Percentiles rank a stretch among this genome's conserved stretches.
Conservation (phyloP, 2,113 vertebrate genomes). For the Anarrhichthys ocellatus region DNA sequence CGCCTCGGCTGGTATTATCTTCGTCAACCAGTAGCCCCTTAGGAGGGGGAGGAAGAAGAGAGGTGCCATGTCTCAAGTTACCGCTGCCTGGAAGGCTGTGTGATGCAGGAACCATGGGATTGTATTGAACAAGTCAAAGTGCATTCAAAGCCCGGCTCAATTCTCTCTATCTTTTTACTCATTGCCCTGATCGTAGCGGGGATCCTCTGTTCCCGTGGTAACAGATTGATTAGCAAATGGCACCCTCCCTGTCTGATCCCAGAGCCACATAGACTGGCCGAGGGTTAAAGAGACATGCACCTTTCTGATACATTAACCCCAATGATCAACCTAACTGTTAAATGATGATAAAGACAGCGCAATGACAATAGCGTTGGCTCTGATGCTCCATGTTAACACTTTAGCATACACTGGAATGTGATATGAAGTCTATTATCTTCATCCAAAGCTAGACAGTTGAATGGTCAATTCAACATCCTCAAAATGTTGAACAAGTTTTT, state of each 20-base stretch:
- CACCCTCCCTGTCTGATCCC: constrained; percentile 5
- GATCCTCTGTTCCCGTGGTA: constrained; percentile 34
- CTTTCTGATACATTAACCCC: constrained; percentile 18
- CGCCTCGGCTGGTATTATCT: constrained; percentile 79
- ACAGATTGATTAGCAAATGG: constrained; percentile 48
- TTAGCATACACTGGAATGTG: neutral
- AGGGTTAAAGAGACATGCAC: constrained; percentile 23
- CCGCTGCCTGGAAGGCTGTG: constrained; percentile 76
- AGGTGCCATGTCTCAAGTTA: constrained; percentile 79
- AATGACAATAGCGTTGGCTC: neutral
- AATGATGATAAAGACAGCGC: neutral
- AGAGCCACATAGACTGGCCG: constrained; percentile 12
- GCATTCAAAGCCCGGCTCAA: constrained; percentile 74
- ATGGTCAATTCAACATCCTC: neutral
- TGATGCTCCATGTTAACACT: neutral
- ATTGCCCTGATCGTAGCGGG: constrained; percentile 35
- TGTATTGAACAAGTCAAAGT: constrained; percentile 83
- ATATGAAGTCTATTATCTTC: neutral
- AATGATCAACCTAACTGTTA: constrained; percentile 4
- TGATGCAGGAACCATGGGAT: constrained; percentile 70
- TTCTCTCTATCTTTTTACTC: constrained; percentile 57
- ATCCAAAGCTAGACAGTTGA: neutral
- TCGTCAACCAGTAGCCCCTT: constrained; percentile 78
- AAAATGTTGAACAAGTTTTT: neutral
- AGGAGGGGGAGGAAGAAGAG: constrained; percentile 70